phyloP scores from a whole-genome alignment of 2,113 vertebrate genomes.

The Bagarius yarrelli region DNA sequence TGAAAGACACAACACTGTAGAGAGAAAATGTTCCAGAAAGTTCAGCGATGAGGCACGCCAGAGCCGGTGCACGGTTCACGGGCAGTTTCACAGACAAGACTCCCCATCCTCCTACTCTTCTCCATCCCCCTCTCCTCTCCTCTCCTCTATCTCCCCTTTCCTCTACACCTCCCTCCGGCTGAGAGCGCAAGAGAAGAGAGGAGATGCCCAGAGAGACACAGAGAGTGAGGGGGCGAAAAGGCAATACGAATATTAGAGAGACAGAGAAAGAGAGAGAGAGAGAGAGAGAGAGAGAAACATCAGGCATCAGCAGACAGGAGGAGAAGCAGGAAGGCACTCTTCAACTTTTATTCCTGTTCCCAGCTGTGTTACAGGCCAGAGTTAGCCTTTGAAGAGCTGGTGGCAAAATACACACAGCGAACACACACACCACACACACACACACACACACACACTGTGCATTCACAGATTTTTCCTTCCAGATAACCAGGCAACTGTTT shows the following conservation, averaged over 20 bases:
- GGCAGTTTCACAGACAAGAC: conserved; percentile 63
- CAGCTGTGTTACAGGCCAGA: conserved; percentile 71
- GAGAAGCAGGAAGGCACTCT: conserved; percentile 63
- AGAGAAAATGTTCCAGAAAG: conserved; percentile 36
- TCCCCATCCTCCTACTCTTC: conserved; percentile 52
- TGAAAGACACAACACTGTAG: conserved; percentile 22
- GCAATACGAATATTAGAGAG: conserved; percentile 36
- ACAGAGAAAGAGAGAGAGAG: conserved; percentile 30
- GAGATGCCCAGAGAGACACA: conserved; percentile 70
- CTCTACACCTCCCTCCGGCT: conserved; percentile 48
- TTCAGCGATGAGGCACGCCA: conserved; percentile 45
- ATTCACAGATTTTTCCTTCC: conserved; percentile 42
- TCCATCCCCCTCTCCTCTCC: conserved; percentile 26
- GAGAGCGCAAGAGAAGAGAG: conserved; percentile 67
- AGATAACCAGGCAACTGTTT: conserved; percentile 54
- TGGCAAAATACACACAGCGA: conserved; percentile 65
- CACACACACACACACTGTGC: conserved; percentile 29
- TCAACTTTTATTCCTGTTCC: conserved; percentile 71
- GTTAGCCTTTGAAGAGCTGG: conserved; percentile 72
- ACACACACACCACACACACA: conserved; percentile 49
- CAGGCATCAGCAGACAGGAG: conserved; percentile 64
- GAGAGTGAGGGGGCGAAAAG: conserved; percentile 58
- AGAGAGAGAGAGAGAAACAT: conserved; percentile 49
- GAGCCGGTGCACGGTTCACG: conserved; percentile 63
- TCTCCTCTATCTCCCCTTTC: conserved; percentile 26